phyloP scores from a whole-genome alignment of 35 echinoderm and acorn worm species.

The Ophioderma brevispina region DNA sequence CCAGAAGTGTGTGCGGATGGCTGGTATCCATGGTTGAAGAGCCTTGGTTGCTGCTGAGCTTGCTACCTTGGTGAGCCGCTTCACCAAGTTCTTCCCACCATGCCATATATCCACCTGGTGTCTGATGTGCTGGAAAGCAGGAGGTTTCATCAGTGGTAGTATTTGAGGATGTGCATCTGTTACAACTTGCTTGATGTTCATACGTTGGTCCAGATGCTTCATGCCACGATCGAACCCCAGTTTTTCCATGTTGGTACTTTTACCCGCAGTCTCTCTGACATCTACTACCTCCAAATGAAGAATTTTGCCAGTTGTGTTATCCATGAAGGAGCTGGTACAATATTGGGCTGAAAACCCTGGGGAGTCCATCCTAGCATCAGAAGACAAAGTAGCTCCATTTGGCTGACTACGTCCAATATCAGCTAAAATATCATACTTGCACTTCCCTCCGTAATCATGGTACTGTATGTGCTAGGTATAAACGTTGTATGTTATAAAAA shows the following conservation, averaged over 20 bases:
- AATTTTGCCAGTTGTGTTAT: neutral
- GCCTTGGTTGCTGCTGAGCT: constrained; percentile 11
- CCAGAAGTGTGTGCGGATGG: constrained; percentile 54
- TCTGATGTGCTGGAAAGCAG: neutral
- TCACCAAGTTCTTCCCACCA: constrained; percentile 44
- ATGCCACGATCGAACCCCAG: constrained; percentile 30
- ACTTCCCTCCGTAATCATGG: neutral
- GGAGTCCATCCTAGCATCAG: constrained; percentile 51
- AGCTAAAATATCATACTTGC: neutral
- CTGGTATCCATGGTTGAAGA: constrained; percentile 37
- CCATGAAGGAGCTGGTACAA: constrained; percentile 41
- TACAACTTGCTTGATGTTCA: constrained; percentile 18
- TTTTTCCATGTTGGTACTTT: constrained; percentile 54
- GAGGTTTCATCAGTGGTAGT: constrained; percentile 1
- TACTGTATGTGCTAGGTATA: constrained; percentile 33
- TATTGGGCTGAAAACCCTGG: constrained; percentile 38
- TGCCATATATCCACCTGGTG: constrained; percentile 60
- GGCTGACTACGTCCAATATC: neutral
- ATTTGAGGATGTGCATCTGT: constrained; percentile 67
- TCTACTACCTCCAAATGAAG: constrained; percentile 40
- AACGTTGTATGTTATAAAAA: constrained; percentile 12
- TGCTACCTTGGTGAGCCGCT: constrained; percentile 7
- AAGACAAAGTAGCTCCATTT: constrained; percentile 11
- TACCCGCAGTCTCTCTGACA: constrained; percentile 30
- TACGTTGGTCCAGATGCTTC: neutral